Conservation (phyloP, 2,113 vertebrate species). For the Lophotis ruficrista region DNA sequence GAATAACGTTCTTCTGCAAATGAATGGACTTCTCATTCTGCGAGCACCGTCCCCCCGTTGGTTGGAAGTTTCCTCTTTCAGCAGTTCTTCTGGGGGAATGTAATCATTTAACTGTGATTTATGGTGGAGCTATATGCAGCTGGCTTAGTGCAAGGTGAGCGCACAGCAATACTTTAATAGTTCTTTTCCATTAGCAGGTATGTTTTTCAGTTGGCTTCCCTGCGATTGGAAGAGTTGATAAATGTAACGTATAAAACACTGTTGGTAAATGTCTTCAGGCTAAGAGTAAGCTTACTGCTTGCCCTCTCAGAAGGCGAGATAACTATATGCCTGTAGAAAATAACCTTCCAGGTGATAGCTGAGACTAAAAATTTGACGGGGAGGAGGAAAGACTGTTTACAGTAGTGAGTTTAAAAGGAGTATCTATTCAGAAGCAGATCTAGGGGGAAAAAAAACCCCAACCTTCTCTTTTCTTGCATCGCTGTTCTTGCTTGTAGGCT, state of each 20-base stretch:
- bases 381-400: not conserved
- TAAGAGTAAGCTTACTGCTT: conserved; percentile 9
- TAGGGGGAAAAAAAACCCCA: not conserved
- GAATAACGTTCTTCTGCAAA: not conserved
- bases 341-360: conserved; percentile 42
- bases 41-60: not conserved
- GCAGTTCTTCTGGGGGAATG: not conserved
- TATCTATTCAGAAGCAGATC: not conserved
- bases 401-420: not conserved
- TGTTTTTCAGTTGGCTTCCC: conserved; percentile 31
- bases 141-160: conserved; percentile 44
- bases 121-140: not conserved
- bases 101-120: conserved; percentile 1
- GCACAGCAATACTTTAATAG: conserved; percentile 45
- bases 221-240: conserved; percentile 4
- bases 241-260: conserved; percentile 1
- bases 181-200: conserved; percentile 24
- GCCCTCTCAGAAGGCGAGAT: conserved; percentile 35
- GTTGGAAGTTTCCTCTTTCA: not conserved
- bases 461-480: not conserved
- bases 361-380: not conserved
- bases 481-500: not conserved
- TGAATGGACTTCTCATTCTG: not conserved
- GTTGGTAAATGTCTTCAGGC: conserved; percentile 45
- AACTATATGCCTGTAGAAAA: conserved; percentile 38